These are phyloP conservation scores for Zosterops pallidus DNA, from an alignment of 2,113 vertebrate genomes.

Conservation along the genomic window DNA sequence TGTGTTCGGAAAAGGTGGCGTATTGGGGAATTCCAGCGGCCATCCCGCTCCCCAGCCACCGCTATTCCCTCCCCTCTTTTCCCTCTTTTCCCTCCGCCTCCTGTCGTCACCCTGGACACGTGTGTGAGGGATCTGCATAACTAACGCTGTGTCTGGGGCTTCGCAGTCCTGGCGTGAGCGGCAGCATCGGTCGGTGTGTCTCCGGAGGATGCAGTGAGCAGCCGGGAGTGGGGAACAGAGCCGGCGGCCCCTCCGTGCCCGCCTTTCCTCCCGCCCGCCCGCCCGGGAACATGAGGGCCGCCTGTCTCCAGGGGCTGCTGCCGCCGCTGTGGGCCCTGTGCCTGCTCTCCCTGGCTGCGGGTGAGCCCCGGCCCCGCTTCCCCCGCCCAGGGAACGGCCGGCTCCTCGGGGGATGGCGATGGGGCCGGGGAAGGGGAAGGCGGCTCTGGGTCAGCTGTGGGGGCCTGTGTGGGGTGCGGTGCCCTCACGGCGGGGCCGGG, in stretches of 20 bases:
- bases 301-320: background rate
- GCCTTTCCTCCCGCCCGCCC: background rate
- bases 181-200: background rate
- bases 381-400: accelerated
- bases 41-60: background rate
- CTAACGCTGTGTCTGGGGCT: background rate
- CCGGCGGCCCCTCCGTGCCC: background rate
- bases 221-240: background rate
- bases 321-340: background rate
- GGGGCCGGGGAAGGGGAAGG: background rate
- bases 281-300: background rate
- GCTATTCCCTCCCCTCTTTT: background rate
- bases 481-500: background rate
- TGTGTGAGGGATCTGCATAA: background rate
- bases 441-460: accelerated
- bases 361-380: background rate
- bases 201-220: background rate
- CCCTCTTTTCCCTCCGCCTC: background rate
- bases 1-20: background rate
- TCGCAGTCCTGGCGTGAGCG: background rate
- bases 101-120: background rate
- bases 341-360: background rate
- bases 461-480: background rate
- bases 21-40: conserved; percentile 29
- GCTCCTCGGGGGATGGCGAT: accelerated